Evolutionary conservation across 2,888 invertebrate genomes (phyloP).

Genomic region (Alentia gelatinosa): DNA sequence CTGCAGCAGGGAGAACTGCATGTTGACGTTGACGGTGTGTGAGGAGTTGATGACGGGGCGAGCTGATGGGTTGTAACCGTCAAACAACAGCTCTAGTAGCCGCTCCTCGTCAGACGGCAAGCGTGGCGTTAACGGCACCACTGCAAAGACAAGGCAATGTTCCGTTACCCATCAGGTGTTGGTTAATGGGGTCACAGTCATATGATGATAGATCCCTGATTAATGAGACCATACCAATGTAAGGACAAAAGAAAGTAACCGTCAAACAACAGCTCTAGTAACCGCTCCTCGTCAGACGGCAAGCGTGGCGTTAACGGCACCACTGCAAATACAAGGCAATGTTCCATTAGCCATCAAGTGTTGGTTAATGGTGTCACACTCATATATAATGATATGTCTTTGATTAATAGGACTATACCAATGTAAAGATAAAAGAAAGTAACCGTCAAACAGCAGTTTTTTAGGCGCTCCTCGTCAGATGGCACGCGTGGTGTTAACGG

Average conservation of each 20-base stretch:
- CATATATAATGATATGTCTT: too few species aligned
- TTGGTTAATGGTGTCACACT: too few species aligned
- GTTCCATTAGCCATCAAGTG: background rate
- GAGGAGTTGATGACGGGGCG: slow-evolving; percentile 66
- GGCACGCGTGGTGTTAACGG: slow-evolving; percentile 14
- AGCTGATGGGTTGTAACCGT: slow-evolving; percentile 65
- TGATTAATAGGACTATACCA: too few species aligned
- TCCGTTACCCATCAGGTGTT: too few species aligned
- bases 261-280: slow-evolving; percentile 62
- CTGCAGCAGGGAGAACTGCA: slow-evolving; percentile 65
- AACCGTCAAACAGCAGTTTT: slow-evolving; percentile 62
- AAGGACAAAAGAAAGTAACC: too few species aligned
- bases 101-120: slow-evolving; percentile 63
- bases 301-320: background rate
- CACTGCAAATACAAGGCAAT: too few species aligned
- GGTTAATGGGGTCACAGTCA: too few species aligned
- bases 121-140: background rate
- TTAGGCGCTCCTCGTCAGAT: slow-evolving; percentile 64
- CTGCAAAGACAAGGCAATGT: background rate
- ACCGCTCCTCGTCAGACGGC: slow-evolving; percentile 63
- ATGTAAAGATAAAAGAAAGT: too few species aligned
- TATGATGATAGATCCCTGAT: too few species aligned
- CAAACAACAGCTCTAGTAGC: slow-evolving; percentile 62
- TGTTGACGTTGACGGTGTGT: slow-evolving; percentile 61
- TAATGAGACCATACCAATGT: too few species aligned